A percentile compares a stretch with the other conserved stretches of the same genome.
These are phyloP conservation scores for Julus scanicus DNA, from an alignment of 2,888 invertebrate species.

Conservation along the genomic window DNA sequence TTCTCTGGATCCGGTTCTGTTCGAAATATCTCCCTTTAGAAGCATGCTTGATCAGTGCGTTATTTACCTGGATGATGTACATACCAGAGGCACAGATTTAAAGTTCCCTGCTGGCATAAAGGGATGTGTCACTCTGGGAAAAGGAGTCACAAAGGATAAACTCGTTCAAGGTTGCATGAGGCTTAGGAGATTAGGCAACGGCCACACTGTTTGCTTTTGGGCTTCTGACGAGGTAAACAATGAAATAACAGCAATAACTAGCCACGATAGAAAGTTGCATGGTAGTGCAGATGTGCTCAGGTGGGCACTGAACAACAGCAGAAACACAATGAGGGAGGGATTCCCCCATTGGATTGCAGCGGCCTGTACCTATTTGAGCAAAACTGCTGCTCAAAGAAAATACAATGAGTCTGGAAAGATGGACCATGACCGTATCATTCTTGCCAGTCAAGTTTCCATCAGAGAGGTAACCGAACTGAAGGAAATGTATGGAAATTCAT, in stretches of 20 bases:
- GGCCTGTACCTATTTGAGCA: background rate
- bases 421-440: background rate
- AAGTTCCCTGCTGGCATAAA: background rate
- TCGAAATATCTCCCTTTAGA: slow-evolving; percentile 25
- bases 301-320: slow-evolving; percentile 5
- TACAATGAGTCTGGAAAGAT: background rate
- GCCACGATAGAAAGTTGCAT: background rate
- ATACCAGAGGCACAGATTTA: slow-evolving; percentile 3
- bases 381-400: background rate
- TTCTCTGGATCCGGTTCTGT: background rate
- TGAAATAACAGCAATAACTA: background rate
- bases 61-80: slow-evolving; percentile 41
- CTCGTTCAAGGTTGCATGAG: background rate
- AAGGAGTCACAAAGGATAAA: background rate
- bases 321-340: background rate
- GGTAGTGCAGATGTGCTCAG: background rate
- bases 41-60: background rate
- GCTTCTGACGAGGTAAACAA: background rate
- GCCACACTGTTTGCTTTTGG: background rate
- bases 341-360: background rate
- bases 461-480: background rate
- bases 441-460: background rate
- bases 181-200: background rate
- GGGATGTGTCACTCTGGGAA: background rate
- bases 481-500: background rate